Percentiles rank a stretch among this genome's conserved stretches.
phyloP scores from a whole-genome alignment of 2,113 vertebrate genomes.

The Chinchilla lanigera region DNA sequence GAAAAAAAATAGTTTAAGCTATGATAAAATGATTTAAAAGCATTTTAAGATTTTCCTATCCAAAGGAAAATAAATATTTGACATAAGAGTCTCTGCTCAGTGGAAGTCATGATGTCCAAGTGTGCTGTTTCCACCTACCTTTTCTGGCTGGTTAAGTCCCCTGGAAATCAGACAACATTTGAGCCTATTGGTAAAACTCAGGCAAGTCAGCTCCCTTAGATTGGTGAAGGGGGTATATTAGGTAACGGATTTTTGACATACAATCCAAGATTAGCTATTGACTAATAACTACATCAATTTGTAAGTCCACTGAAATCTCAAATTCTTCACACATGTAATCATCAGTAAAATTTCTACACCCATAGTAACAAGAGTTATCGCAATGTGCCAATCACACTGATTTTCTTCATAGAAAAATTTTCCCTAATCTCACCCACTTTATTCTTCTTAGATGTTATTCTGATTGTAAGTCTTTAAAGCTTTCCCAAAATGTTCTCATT shows the following conservation, averaged over 20 bases:
- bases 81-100: not conserved
- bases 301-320: constrained; percentile 50
- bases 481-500: constrained; percentile 73
- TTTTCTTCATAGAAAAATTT: constrained; percentile 52
- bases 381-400: constrained; percentile 35
- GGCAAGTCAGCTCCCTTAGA: not conserved
- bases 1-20: not conserved
- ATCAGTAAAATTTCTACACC: constrained; percentile 6
- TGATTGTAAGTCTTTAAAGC: constrained; percentile 68
- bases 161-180: not conserved
- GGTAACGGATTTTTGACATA: constrained; percentile 14
- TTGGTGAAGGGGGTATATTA: not conserved
- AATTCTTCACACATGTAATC: constrained; percentile 11
- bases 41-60: not conserved
- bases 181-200: not conserved
- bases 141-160: not conserved
- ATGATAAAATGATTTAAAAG: not conserved
- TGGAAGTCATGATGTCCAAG: not conserved
- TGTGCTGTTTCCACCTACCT: not conserved
- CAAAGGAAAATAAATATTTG: not conserved
- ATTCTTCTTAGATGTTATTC: constrained; percentile 72
- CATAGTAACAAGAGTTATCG: constrained; percentile 40
- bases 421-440: constrained; percentile 61
- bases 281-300: constrained; percentile 11
- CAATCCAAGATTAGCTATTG: not conserved